Evolutionary conservation across 2,113 vertebrate species (phyloP), one percentile per base, ranked within the genome.

Genomic region (Stegostoma tigrinum): DNA sequence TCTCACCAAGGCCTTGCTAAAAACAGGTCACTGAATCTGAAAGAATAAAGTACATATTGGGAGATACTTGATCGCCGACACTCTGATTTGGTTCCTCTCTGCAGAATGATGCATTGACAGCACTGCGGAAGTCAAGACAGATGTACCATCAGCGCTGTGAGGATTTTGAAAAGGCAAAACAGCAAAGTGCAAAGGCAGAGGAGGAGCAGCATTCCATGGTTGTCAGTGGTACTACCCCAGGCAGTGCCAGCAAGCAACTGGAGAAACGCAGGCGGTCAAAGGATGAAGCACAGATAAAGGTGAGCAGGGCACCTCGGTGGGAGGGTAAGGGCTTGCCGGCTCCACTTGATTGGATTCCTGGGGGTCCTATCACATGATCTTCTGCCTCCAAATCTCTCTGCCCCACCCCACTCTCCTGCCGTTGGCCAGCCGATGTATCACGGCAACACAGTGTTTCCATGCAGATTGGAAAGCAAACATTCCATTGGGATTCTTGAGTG

Each of bases 121-220:
- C 98, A 0, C 97, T 99, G 87, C 98, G 98, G 97, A 98, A 99
- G 93, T 97, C 98, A 68, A 98, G 97, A 34, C 98, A 98, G 55
- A 98, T 98, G n/a, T 99, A 99, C 55, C 0, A 95, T 1, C 98
- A 99, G 96, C 98, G 98, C 95, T 97, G 98, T 6, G 98, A 99
- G 96, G 99, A 99, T 68, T 96, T 99, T 30, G 97, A 98, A 96
- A 98, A 98, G 94, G 98, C 97, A 0, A 98, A 98, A 96, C 97
- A 96, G 0, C 5, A 97, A 96, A 98, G 97, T 0, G 97, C 98
- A 95, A 98, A 97, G 97, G 97, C 97, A 0, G 96, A 97, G 95
- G 98, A 98, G 0, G 98, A 98, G 19, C 97, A 96, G 12, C 97
- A 68, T 85, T 91, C 55, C 5, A 14, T 64, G 34, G 98, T 96